Evolutionary conservation across 2,888 invertebrate genomes (phyloP).

Genomic region (Hemistola chrysoprasaria): DNA sequence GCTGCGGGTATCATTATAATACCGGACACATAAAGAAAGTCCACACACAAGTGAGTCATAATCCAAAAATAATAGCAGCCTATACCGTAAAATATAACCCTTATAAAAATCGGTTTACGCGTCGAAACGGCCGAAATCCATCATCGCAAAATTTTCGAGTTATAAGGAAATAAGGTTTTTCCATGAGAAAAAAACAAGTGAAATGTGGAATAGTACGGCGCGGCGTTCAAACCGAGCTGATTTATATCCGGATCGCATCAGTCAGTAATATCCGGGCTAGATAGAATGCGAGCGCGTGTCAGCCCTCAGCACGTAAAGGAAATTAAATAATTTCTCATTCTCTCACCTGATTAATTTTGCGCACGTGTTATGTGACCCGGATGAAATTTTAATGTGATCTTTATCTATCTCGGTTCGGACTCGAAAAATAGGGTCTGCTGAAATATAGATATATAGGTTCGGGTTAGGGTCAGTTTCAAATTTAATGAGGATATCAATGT

Average conservation of each 20-base stretch:
- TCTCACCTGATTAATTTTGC: slow-evolving; percentile 48
- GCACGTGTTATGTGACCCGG: slow-evolving; percentile 19
- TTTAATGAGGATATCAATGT: too few species aligned
- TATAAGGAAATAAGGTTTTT: slow-evolving; percentile 29
- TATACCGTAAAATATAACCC: slow-evolving; percentile 10
- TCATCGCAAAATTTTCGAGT: slow-evolving; percentile 14
- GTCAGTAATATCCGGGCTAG: slow-evolving; percentile 56
- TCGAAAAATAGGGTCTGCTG: slow-evolving; percentile 2
- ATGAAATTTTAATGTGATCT: slow-evolving; percentile 23
- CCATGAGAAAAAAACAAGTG: slow-evolving; percentile 45
- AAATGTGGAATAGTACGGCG: slow-evolving; percentile 43
- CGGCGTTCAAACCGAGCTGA: slow-evolving; percentile 45
- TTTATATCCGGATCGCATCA: slow-evolving; percentile 69
- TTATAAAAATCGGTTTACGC: slow-evolving; percentile 18
- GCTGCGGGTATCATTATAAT: too few species aligned
- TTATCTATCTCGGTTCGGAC: slow-evolving; percentile 10
- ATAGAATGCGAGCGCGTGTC: slow-evolving; percentile 27
- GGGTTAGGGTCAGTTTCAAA: too few species aligned
- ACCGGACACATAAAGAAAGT: too few species aligned
- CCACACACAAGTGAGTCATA: slow-evolving; percentile 2
- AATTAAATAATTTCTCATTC: slow-evolving; percentile 58
- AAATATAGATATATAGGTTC: slow-evolving; percentile 2
- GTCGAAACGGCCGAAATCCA: slow-evolving; percentile 22
- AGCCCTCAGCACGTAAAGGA: slow-evolving; percentile 46
- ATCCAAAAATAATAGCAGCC: not conserved